Percentiles rank a stretch among this genome's conserved stretches.
These are phyloP conservation scores for Drosophila monieri DNA, from an alignment of 2,888 invertebrate genomes.

Conservation along the genomic window DNA sequence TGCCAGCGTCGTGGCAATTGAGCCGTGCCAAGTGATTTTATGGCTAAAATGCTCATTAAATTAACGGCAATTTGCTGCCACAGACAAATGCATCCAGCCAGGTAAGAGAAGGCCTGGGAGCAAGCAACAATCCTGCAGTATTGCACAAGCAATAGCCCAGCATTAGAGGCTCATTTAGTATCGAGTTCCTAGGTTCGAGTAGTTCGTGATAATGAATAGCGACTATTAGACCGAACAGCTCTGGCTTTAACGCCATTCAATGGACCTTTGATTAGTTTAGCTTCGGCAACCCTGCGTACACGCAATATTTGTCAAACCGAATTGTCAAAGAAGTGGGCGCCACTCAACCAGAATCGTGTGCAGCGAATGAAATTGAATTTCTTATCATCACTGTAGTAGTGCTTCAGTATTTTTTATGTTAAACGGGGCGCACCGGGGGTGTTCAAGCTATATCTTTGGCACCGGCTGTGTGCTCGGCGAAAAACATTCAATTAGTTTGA, in stretches of 20 bases:
- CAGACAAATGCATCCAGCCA: slow-evolving; percentile 52
- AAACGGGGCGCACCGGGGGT: slow-evolving; percentile 17
- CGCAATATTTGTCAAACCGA: slow-evolving; percentile 18
- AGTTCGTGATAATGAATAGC: slow-evolving; percentile 13
- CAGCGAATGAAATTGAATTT: slow-evolving; percentile 66
- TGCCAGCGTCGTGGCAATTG: slow-evolving; percentile 61
- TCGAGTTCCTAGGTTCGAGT: neutral
- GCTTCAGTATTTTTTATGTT: slow-evolving; percentile 13
- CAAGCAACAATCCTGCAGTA: slow-evolving; percentile 1
- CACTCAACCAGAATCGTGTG: slow-evolving; percentile 23
- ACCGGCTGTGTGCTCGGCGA: slow-evolving; percentile 59
- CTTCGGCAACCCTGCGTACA: slow-evolving; percentile 19
- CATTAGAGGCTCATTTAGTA: neutral
- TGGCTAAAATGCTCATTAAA: slow-evolving; percentile 70
- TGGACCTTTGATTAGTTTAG: slow-evolving; percentile 3
- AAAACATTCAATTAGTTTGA: slow-evolving; percentile 80
- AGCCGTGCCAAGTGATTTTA: slow-evolving; percentile 66
- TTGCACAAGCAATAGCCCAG: neutral
- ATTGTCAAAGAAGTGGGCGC: slow-evolving; percentile 25
- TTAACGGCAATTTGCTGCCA: slow-evolving; percentile 67
- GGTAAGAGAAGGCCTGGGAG: slow-evolving; percentile 24
- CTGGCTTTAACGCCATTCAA: neutral
- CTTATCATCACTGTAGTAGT: slow-evolving; percentile 55
- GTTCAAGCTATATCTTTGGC: slow-evolving; percentile 50
- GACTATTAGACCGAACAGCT: neutral